Percentiles rank a stretch among this genome's conserved stretches.
These are phyloP conservation scores for Rhaphigaster nebulosa DNA, from an alignment of 2,888 invertebrate species.

Conservation along the genomic window DNA sequence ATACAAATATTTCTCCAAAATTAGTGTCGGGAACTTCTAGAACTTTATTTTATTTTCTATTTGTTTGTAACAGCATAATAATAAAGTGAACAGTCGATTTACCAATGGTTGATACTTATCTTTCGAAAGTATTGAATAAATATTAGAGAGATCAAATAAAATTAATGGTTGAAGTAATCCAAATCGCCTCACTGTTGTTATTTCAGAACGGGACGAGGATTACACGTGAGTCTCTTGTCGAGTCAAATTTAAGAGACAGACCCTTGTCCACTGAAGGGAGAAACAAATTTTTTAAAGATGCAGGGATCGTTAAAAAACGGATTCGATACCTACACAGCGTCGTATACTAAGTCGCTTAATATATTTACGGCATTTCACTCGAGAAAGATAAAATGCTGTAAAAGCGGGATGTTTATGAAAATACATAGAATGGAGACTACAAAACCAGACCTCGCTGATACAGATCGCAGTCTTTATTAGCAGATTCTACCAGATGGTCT, in stretches of 20 bases:
- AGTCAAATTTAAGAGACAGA: background rate
- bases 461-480: slow-evolving; percentile 4
- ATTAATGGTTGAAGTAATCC: too few relatives aligned
- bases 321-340: background rate
- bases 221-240: background rate
- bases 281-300: background rate
- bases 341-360: background rate
- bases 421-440: background rate
- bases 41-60: too few relatives aligned
- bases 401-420: background rate
- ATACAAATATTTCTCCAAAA: too few relatives aligned
- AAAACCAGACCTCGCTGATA: background rate
- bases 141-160: too few relatives aligned
- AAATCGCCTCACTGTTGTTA: too few relatives aligned
- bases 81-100: too few relatives aligned
- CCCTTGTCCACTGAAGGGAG: background rate
- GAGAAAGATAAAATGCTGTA: background rate
- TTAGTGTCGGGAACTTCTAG: too few relatives aligned
- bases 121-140: too few relatives aligned
- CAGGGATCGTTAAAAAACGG: background rate
- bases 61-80: too few relatives aligned
- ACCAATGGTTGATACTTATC: too few relatives aligned
- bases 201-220: too few relatives aligned
- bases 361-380: background rate
- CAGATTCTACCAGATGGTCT: background rate